Evolutionary conservation across 23 tunicate genomes (phyloP), one percentile per base, ranked within the genome.

Genomic region (Pegea sp.): DNA sequence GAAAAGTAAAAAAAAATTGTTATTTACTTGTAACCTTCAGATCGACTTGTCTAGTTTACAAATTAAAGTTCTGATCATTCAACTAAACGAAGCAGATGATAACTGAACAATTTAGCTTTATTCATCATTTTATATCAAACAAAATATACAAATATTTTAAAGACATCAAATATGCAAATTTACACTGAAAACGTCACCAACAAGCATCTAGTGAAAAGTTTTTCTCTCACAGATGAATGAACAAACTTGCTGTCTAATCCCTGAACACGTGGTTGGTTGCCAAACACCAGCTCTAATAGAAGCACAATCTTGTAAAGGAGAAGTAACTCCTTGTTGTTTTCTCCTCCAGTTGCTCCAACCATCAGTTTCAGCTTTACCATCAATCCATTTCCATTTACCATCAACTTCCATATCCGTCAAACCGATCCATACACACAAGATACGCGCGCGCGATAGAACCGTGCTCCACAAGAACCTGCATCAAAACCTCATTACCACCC

Each of bases 151-250:
- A n/a, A n/a, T n/a, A n/a, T n/a, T n/a, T n/a, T n/a, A n/a, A n/a
- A n/a, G n/a, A n/a, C n/a, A n/a, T n/a, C n/a, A n/a, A n/a, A n/a
- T n/a, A n/a, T n/a, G n/a, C n/a, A n/a, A n/a, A n/a, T n/a, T n/a
- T n/a, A n/a, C n/a, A n/a, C n/a, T n/a, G n/a, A n/a, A n/a, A n/a
- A n/a, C n/a, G n/a, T n/a, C n/a, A n/a, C n/a, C n/a, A n/a, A n/a
- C n/a, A n/a, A n/a, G n/a, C n/a, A n/a, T n/a, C n/a, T n/a, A n/a
- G n/a, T n/a, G n/a, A n/a, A n/a, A n/a, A n/a, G n/a, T n/a, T 53
- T 56, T 71, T 30, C 78, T 54, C 53, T 71, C 78, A 31, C 78
- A 71, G 20, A 71, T 38, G 34, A 71, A 71, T 23, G 78, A 71
- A 32, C 78, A 71, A 1, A 71, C 42, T 30, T 38, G 62, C 25